A percentile compares a stretch with the other conserved stretches of the same genome.
Conservation (phyloP, 2,888 invertebrate species). For the Xestia c-nigrum region DNA sequence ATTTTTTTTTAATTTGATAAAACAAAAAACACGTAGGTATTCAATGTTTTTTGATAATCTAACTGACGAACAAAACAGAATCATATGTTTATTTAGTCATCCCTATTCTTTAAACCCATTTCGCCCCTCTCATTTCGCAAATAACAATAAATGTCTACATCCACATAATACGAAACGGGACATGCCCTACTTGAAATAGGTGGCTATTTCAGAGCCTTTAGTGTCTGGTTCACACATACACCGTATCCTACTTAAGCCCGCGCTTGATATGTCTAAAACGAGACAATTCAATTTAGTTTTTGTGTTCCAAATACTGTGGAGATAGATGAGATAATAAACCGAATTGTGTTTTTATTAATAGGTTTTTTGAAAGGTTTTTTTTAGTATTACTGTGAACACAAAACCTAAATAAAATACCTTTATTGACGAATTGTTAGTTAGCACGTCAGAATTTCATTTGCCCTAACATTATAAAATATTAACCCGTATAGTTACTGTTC, state of each 20-base stretch:
- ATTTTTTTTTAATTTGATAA: too few relatives aligned
- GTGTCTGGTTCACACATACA: constrained; percentile 11
- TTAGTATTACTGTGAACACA: constrained; percentile 2
- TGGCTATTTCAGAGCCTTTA: constrained; percentile 11
- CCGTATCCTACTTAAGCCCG: constrained; percentile 8
- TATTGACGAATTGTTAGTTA: not conserved
- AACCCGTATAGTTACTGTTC: too few relatives aligned
- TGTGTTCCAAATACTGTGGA: constrained; percentile 8
- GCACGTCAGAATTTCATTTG: not conserved
- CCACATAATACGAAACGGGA: not conserved
- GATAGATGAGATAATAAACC: not conserved
- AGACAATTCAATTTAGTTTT: constrained; percentile 45
- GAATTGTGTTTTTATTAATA: constrained; percentile 5
- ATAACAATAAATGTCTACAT: not conserved
- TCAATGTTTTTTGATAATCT: too few relatives aligned
- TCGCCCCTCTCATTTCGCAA: not conserved
- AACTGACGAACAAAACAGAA: too few relatives aligned
- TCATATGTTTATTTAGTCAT: too few relatives aligned
- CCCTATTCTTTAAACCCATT: not conserved
- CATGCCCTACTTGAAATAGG: constrained; percentile 12
- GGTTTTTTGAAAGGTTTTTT: not conserved
- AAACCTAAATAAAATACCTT: not conserved
- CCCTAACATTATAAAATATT: not conserved
- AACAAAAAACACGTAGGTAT: too few relatives aligned
- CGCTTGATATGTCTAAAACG: constrained; percentile 22